Base-by-base conservation (phyloP, 2,888 invertebrate species). In the Drosophila nigricruria region DNA sequence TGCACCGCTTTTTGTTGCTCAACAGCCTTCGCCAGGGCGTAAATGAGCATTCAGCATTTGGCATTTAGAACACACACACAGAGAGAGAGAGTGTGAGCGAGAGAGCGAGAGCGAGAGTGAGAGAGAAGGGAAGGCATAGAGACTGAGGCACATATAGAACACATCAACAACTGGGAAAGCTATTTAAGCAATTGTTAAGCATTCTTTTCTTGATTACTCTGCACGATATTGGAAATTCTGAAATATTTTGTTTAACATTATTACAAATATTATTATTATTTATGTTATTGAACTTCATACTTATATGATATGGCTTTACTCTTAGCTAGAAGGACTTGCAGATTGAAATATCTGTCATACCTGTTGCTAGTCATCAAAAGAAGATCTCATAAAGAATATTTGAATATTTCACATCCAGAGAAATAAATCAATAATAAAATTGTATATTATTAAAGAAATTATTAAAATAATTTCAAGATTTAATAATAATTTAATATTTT, bases 11-110 rank as follows among this genome's bases (percentile, higher is more conserved):
- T 77, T 73, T 73, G 50, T 30, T 18, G 47, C 59, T 64, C 53
- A 67, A 56, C 56, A 20, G 59, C 40, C 57, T 65, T 56, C 57
- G 45, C 43, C 43, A 52, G 27, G 34, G 76, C 68, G 40, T 70
- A 82, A 90, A 85, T 89, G 77, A 78, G 73, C 73, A 81, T 80
- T 73, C 25, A 14, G 27, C 18, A 63, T 43, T 79, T 87, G 74
- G 69, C 78, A 66, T 64, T 64, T 47, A 36, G 30, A 43, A 3
- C 50, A n/a, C 27, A 79, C 27, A 65, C n/a, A 65, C 18, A 50
- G 16, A 57, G 25, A 53, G 40, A 16, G 1, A 27, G 23, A 71
- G 18, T 45, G 27, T 36, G 12, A 53, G 23, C 50, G 34, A 52
- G 30, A 16, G 2, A 30, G 3, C 18, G 9, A 40, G 27, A 57